Base-by-base conservation (phyloP, 2,888 invertebrate species). In the Boloria selene region DNA sequence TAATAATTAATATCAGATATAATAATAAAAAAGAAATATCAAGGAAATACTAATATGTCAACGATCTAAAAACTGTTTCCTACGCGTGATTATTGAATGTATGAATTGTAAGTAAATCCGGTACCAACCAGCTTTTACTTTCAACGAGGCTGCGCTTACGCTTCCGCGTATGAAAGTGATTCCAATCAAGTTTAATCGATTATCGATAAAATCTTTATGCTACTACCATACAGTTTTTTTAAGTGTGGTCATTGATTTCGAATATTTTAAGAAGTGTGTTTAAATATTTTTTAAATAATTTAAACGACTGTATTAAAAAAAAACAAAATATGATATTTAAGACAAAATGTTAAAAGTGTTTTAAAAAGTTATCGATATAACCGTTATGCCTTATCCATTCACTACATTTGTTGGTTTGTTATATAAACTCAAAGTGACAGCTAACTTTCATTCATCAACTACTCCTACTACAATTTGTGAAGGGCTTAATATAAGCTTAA, bases 161-260 rank as follows among this genome's bases (percentile, higher is more conserved):
- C 87, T 90, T 91, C 91, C 90, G 88, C 81, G 80, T 88, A 84
- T 74, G 87, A 90, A 90, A 89, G 90, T 88, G 81, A 78, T 81
- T 81, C 77, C 78, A 68, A 71, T 64, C 69, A 68, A 65, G 68
- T 73, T 77, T 70, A 70, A 74, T 77, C 73, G 76, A 77, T 77
- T 63, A 76, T 76, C 75, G 76, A 78, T 75, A 70, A 68, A 70
- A 72, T 61, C 45, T 44, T 38, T 38, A n/a, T 31, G 26, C 45
- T 47, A 7, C 47, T 50, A 50, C 49, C 17, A 31, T 31, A 31
- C 0, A 13, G 31, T 31, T 7, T 7, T 7, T 10, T 31, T 31
- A 31, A 31, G 7, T 31, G 31, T 31, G 7, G 31, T 7, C 5
- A 31, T 7, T 7, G 2, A 31, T 31, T 7, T 22, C n/a, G n/a